Evolutionary conservation across 2,888 invertebrate species (phyloP).

Genomic region (Orthosia cruda): DNA sequence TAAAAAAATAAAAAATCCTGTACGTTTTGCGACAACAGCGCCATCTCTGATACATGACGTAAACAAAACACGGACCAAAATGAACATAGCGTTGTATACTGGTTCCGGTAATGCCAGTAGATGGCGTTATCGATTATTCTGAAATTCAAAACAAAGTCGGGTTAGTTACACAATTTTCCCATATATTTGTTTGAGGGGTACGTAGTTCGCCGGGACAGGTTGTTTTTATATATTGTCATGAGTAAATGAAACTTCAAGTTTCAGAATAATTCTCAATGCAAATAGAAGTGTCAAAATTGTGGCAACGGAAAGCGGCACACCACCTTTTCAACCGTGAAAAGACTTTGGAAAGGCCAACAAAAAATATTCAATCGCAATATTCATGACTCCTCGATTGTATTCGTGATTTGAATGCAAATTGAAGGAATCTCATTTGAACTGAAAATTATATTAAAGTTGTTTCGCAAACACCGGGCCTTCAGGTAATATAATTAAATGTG

Average conservation of each 20-base stretch:
- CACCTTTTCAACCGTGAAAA: conserved; percentile 62
- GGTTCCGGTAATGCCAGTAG: no score
- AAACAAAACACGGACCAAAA: no score
- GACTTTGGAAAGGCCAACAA: conserved; percentile 68
- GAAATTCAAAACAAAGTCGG: no score
- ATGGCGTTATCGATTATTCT: no score
- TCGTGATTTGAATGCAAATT: conserved; percentile 81
- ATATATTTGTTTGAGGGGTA: no score
- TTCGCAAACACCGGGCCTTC: conserved; percentile 71
- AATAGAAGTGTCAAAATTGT: conserved; percentile 50
- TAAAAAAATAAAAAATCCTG: no score
- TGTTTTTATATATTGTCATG: not conserved
- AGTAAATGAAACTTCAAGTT: not conserved
- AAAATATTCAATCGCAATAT: conserved; percentile 76
- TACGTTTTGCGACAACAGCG: no score
- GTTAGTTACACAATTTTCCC: no score
- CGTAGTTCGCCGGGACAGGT: no score
- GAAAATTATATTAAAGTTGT: conserved; percentile 81
- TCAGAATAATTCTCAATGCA: conserved; percentile 15
- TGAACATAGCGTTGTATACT: no score
- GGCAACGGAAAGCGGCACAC: conserved; percentile 51
- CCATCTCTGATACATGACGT: no score
- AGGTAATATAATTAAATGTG: conserved; percentile 83
- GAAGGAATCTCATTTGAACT: conserved; percentile 76
- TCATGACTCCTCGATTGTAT: conserved; percentile 76